Conservation (phyloP, 2,113 vertebrate genomes). For the Plestiodon gilberti region DNA sequence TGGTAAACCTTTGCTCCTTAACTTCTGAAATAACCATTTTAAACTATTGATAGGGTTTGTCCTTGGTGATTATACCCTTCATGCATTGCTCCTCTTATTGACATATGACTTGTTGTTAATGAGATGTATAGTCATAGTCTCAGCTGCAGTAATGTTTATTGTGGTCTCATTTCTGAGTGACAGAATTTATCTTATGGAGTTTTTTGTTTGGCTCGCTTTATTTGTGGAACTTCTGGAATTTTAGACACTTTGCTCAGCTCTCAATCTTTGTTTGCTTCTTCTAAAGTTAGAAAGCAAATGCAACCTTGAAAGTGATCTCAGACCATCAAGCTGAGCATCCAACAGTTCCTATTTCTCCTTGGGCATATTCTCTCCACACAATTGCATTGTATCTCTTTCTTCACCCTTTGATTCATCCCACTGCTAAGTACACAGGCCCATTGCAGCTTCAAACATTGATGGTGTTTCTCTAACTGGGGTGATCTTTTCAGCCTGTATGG, state of each 20-base stretch:
- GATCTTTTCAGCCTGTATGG: background rate
- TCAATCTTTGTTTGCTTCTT: slow-evolving; percentile 7
- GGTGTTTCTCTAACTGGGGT: background rate
- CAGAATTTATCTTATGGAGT: background rate
- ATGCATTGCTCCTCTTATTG: slow-evolving; percentile 47
- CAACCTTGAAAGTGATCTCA: background rate
- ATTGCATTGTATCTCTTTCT: background rate
- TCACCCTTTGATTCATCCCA: background rate
- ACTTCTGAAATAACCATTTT: slow-evolving; percentile 45
- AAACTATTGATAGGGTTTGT: background rate
- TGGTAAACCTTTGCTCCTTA: slow-evolving; percentile 52
- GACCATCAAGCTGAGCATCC: background rate
- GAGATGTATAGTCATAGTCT: slow-evolving; percentile 21
- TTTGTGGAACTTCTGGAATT: background rate
- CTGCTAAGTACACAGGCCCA: background rate
- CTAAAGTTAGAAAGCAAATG: background rate
- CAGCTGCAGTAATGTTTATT: background rate
- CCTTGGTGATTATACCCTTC: slow-evolving; percentile 47
- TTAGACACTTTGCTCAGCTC: background rate
- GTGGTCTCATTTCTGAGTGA: background rate
- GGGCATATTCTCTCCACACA: too few relatives aligned
- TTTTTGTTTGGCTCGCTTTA: background rate
- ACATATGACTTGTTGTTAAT: slow-evolving; percentile 53
- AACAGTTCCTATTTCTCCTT: too few relatives aligned
- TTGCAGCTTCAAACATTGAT: background rate